Percentiles rank a stretch among this genome's conserved stretches.
Conservation (phyloP, 2,888 invertebrate species). For the Serrognathus titanus region DNA sequence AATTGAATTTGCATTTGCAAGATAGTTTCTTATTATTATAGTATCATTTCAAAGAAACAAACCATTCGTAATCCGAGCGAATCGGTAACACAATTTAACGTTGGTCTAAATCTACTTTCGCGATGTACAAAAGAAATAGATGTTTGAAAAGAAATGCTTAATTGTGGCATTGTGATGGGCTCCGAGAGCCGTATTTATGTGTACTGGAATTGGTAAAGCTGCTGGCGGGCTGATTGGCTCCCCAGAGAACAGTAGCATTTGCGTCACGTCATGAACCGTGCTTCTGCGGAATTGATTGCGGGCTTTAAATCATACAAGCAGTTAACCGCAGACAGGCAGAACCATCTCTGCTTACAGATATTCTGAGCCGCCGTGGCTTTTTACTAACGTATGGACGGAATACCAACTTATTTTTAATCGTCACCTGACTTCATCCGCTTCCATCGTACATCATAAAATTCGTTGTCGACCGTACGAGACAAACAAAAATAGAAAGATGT, state of each 20-base stretch:
- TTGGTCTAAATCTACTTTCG: too few species aligned
- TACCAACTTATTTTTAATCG: too few species aligned
- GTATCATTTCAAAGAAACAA: too few species aligned
- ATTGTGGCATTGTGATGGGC: conserved; percentile 31
- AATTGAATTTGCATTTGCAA: too few species aligned
- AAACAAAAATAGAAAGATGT: too few species aligned
- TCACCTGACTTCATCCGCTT: too few species aligned
- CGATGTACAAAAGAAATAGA: not conserved
- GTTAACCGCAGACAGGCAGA: conserved; percentile 38
- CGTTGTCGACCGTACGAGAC: too few species aligned
- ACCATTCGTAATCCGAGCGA: too few species aligned
- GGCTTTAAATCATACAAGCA: conserved; percentile 41
- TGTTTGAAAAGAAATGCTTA: conserved; percentile 30
- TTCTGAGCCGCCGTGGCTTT: not conserved
- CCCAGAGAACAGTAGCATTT: conserved; percentile 42
- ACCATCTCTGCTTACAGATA: conserved; percentile 24
- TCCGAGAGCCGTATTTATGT: conserved; percentile 26
- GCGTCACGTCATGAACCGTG: conserved; percentile 40
- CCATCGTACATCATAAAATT: too few species aligned
- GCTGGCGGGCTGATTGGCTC: conserved; percentile 37
- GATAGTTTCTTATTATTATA: too few species aligned
- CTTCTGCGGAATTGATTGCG: conserved; percentile 38
- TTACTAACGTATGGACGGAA: too few species aligned
- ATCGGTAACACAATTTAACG: too few species aligned
- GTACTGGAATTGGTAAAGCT: conserved; percentile 30